Base-by-base conservation (phyloP, 2,797 vertebrate genomes). In the Diceros bicornis region DNA sequence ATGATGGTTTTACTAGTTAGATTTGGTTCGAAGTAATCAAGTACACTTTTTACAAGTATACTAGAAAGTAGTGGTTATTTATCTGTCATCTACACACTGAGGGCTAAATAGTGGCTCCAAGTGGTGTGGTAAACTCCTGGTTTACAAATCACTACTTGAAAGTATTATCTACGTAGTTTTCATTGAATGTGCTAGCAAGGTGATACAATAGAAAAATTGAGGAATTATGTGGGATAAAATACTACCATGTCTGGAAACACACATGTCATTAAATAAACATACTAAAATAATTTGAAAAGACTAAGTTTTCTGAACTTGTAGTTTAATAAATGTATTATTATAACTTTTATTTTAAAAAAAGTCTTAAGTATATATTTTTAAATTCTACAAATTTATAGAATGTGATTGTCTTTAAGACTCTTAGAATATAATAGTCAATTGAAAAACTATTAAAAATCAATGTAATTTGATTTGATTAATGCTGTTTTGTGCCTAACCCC, bases 201-300 rank as follows among this genome's bases (percentile, higher is more conserved):
- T 94, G 59, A 69, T 84, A 77, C 0, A 86, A 44, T 72, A 95
- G 37, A 88, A 78, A 89, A 91, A 75, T 74, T 52, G 41, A 91
- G 13, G 21, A 75, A 81, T 78, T 93, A 91, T 82, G 37, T 89
- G 75, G 74, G 32, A 55, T 92, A 92, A 97, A 94, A 68, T 89
- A 90, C 29, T 93, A 78, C 11, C 17, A 4, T 96, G 92, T 97
- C 57, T 94, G 91, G 96, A 94, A 91, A 47, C 20, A 96, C 82
- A 37, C 57, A 62, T 74, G 37, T 81, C 71, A 61, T 59, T 87
- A 44, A 91, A 41, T 47, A 64, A 62, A 69, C 41, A 66, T 61
- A 41, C 16, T 77, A 91, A 93, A 86, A 91, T 95, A 93, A 66
- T 78, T 92, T 77, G 69, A 85, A 90, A 92, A 91, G 0, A 21